Evolutionary conservation across 1,140 invertebrate genomes (phyloP), one percentile per base, ranked within the genome.

Genomic region (Scaptodrosophila lebanonensis): DNA sequence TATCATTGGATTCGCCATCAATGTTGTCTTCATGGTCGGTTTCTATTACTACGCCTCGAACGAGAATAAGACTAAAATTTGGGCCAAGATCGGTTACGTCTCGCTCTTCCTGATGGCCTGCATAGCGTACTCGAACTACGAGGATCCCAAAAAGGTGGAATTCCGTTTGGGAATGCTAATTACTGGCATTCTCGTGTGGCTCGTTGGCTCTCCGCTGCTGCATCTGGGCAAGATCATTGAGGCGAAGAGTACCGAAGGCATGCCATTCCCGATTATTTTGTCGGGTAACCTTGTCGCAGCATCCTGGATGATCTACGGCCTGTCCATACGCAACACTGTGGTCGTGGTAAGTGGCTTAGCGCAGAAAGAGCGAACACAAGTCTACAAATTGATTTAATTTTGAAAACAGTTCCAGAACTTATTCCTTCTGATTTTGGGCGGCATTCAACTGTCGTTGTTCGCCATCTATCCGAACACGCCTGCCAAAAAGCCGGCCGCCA

Each of bases 241-340:
- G 69, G 94, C 92, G 3, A 91, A 94, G 86, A 94, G 91, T 85
- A 93, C 93, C 0, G 93, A 92, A 44, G 90, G 91, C 33, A 90
- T 96, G 87, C 95, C 95, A 13, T 95, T 96, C 83, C 93, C 94
- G 4, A 89, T 96, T 13, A 95, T 95, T 64, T 87, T 95, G 12
- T 92, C 92, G 68, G 94, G 92, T 59, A 91, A 93, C 20, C 60
- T 95, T 6, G 94, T 95, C 6, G 90, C 91, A 18, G 90, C 90
- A 32, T 89, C 92, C 61, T 96, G 95, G 95, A 87, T 94, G 33
- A 68, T 95, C 0, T 96, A 96, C 85, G 95, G 94, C 6, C 88
- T 94, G 45, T 92, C 95, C 36, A 90, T 95, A 49, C 88, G 91
- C 38, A 94, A 96, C 84, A 72, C 87, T 50, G 95, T 95, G 84